Base-by-base conservation (phyloP, 2,797 vertebrate species). In the Acestrorhynchus altus region DNA sequence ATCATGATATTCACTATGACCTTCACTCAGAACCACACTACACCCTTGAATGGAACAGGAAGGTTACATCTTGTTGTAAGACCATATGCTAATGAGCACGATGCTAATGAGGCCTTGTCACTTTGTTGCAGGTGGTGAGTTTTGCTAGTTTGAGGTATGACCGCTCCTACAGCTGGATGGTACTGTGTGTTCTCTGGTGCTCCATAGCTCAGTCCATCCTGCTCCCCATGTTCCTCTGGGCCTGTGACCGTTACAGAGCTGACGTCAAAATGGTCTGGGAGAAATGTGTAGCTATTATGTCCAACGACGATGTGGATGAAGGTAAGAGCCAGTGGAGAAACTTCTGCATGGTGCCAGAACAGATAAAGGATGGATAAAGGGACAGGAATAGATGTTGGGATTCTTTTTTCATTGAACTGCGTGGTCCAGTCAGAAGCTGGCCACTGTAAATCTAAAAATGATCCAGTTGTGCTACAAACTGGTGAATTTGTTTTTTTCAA, bases 121-220 rank as follows among this genome's bases (percentile, higher is more conserved):
- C 56, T 57, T 72, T 60, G 69, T 39, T 51, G 35, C 91, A 98
- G 96, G 96, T 96, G 90, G 96, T 98, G 87, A 97, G 96, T 84
- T 95, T 97, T 85, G 94, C 95, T 84, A 98, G 96, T 80, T 90
- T 98, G 88, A 95, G 94, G 89, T 95, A 95, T 0, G 93, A 95
- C 7, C 90, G 91, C 72, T 94, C 96, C 4, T 94, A 95, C 4
- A 93, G 92, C 83, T 98, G 96, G 96, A 98, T 98, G 96, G 95
- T 95, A 12, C 85, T 96, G 78, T 96, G 96, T 6, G 93, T 97
- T 80, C 90, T 98, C 40, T 98, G 96, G 96, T 98, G 96, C 90
- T 96, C 96, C 0, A 94, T 98, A n/a, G 91, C 92, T 31, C 96
- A 98, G 90, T 96, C 96, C 76, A 94, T 97, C 79, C 92, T 98